Evolutionary conservation across 2,888 invertebrate species (phyloP), one percentile per base, ranked within the genome.

Genomic region (Nesidiocoris tenuis): DNA sequence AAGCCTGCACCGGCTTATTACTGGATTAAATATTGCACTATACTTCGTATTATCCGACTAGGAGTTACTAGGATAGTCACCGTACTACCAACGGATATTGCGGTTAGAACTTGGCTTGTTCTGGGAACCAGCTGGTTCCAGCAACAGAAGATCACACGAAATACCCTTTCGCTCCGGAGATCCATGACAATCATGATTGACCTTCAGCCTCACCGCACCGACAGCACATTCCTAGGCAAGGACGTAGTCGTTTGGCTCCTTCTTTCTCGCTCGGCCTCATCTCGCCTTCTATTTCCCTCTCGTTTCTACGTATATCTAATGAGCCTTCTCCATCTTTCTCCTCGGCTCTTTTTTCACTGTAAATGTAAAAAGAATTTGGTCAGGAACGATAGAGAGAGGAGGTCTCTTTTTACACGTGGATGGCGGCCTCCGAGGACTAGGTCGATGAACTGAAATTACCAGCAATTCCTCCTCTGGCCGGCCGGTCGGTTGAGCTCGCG

Each of bases 391-490:
- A 39, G 39, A 39, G 39, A 59, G 59, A 59, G 61, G 54, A 74
- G 64, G 74, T 24, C 54, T 70, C 70, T 71, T 24, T 61, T 61
- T 72, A 64, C 74, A 74, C 74, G 74, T 74, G 74, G 63, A 74
- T 23, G 64, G 63, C 74, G 22, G 74, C 55, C 56, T 64, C 74
- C 64, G 25, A 74, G 74, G 74, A 74, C 54, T 17, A 57, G 70
- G 74, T 74, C 74, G 64, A 74, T 64, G 74, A 74, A 74, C 74
- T 64, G 74, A 74, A 74, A 74, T 74, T 74, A 74, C 74, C 74
- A 64, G 74, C 74, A 74, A 74, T 74, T 74, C 74, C 70, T 70
- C 59, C 70, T 59, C 39, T 39, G 39, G 39, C 12, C 39, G 39
- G 39, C 12, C 12, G 39, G 39, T 39, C 12, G 39, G 39, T 39